Evolutionary conservation across 2,113 vertebrate species (phyloP).

Genomic region (Halichoerus grypus): DNA sequence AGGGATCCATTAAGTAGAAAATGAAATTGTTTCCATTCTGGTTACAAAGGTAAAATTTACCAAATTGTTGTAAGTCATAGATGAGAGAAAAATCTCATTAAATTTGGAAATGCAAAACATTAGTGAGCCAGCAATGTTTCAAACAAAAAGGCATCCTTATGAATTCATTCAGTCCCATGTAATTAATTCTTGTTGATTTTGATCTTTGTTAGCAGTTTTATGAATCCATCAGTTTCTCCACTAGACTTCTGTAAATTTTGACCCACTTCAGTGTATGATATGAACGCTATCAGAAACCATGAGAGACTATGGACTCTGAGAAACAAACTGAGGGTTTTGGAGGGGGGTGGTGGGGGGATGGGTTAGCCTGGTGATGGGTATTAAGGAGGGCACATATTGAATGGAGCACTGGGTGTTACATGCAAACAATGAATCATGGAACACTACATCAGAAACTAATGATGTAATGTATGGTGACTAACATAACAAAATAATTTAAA

Average conservation of each 20-base stretch:
- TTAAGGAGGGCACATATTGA: too few relatives aligned
- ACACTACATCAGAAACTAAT: too few relatives aligned
- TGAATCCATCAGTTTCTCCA: neutral
- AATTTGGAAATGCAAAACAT: neutral
- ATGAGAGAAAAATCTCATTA: neutral
- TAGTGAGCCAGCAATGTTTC: neutral
- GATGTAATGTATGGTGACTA: too few relatives aligned
- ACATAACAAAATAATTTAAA: too few relatives aligned
- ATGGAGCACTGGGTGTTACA: too few relatives aligned
- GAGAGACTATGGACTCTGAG: too few relatives aligned
- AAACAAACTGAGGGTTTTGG: too few relatives aligned
- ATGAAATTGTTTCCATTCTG: neutral
- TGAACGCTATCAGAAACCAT: neutral
- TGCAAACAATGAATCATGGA: too few relatives aligned
- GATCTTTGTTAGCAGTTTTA: neutral
- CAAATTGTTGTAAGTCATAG: neutral
- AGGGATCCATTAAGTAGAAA: neutral
- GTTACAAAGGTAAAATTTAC: neutral
- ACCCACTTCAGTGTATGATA: neutral
- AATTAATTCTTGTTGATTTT: neutral
- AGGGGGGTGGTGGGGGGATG: too few relatives aligned
- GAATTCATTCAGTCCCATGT: neutral
- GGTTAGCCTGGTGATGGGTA: too few relatives aligned
- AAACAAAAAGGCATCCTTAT: neutral
- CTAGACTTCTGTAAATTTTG: neutral